These are phyloP conservation scores for Trissoscelio sp. DNA, from an alignment of 2,888 invertebrate species.

Conservation along the genomic window DNA sequence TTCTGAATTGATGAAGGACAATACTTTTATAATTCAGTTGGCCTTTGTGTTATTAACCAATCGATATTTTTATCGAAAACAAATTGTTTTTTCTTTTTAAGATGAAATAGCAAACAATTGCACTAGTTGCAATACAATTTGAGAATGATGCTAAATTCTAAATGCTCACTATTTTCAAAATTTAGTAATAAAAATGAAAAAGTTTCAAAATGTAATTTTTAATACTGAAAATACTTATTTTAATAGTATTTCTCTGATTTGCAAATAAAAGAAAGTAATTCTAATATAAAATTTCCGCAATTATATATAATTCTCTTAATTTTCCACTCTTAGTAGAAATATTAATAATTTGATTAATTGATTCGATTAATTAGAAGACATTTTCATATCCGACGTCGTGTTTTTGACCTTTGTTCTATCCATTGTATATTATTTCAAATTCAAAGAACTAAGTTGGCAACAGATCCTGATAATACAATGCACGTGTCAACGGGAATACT, in stretches of 20 bases:
- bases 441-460: slow-evolving; percentile 53
- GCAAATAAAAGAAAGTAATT: no score
- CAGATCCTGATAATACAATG: slow-evolving; percentile 42
- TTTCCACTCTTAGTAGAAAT: no score
- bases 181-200: no score
- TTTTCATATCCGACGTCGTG: slow-evolving; percentile 2
- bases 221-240: no score
- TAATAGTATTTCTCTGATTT: no score
- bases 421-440: slow-evolving; percentile 39
- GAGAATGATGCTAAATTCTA: no score
- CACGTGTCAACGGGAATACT: slow-evolving; percentile 40
- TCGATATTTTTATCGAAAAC: not conserved
- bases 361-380: not conserved
- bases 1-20: slow-evolving; percentile 46
- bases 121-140: no score
- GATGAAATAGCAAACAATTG: no score
- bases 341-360: not conserved
- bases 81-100: not conserved
- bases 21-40: slow-evolving; percentile 21
- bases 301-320: no score
- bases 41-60: slow-evolving; percentile 18
- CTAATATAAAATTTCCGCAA: no score
- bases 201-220: no score
- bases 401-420: slow-evolving; percentile 50
- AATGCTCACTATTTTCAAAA: no score